Percentiles rank a stretch among this genome's conserved stretches.
phyloP scores from a whole-genome alignment of 2,113 vertebrate species.

The Zosterops borbonicus region DNA sequence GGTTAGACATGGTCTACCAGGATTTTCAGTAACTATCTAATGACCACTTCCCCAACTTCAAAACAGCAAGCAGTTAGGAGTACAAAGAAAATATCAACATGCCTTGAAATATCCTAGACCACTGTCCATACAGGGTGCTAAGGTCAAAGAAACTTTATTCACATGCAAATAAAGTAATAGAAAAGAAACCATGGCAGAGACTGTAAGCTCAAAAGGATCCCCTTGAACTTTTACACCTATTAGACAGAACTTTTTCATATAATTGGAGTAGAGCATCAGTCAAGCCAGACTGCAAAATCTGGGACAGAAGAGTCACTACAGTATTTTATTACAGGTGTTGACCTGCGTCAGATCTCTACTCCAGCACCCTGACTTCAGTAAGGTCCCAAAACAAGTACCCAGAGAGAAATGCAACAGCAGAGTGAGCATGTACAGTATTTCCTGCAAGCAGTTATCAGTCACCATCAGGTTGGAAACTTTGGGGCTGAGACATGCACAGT shows the following conservation, averaged over 20 bases:
- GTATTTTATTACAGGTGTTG: neutral
- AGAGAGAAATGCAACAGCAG: neutral
- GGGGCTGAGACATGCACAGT: neutral
- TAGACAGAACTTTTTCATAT: neutral
- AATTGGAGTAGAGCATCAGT: neutral
- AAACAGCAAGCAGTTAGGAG: neutral
- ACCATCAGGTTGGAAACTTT: neutral
- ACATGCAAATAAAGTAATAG: neutral
- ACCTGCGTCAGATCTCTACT: neutral
- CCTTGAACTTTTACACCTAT: neutral
- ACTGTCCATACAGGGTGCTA: neutral
- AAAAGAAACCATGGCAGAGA: neutral
- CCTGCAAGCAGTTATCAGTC: fast-evolving
- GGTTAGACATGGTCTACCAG: neutral
- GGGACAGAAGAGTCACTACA: neutral
- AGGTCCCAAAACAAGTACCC: neutral
- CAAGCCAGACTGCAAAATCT: neutral
- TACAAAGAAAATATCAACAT: neutral
- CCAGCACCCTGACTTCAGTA: neutral
- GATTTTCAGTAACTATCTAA: neutral
- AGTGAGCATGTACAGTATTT: neutral
- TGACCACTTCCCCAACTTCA: neutral
- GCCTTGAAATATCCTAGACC: neutral
- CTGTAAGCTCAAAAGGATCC: neutral
- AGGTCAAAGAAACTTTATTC: neutral